phyloP scores from a whole-genome alignment of 2,888 invertebrate species.

The Phasia obesa region DNA sequence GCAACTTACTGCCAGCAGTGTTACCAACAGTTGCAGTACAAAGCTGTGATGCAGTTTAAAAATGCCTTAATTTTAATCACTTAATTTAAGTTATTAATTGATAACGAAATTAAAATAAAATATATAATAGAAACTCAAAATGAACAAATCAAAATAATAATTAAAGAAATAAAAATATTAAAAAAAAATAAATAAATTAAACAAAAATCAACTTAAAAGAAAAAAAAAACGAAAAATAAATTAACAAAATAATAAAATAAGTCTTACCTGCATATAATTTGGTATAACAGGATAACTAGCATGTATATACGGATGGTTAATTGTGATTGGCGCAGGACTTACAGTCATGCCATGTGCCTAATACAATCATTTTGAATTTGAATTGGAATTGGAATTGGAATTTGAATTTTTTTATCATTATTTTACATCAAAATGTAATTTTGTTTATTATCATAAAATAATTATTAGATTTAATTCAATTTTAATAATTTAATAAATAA shows the following conservation, averaged over 20 bases:
- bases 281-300: constrained; percentile 83
- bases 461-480: constrained; percentile 45
- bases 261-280: constrained; percentile 83
- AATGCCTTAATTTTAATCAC: background rate
- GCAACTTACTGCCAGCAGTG: background rate
- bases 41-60: background rate
- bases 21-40: background rate
- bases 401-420: constrained; percentile 64
- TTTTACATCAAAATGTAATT: constrained; percentile 59
- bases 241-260: constrained; percentile 68
- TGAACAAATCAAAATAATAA: constrained; percentile 34
- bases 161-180: constrained; percentile 53
- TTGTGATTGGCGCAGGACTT: constrained; percentile 83
- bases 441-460: constrained; percentile 68
- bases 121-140: constrained; percentile 35
- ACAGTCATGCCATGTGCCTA: constrained; percentile 83
- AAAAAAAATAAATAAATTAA: constrained; percentile 51
- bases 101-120: constrained; percentile 33
- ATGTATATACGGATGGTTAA: constrained; percentile 83
- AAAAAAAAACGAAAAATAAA: constrained; percentile 52
- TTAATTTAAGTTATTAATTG: background rate
- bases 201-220: constrained; percentile 51
- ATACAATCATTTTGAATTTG: constrained; percentile 71
- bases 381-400: constrained; percentile 66
- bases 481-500: constrained; percentile 40